Percentiles rank a stretch among this genome's conserved stretches.
Conservation (phyloP, 2,113 vertebrate species). For the Fulica atra region DNA sequence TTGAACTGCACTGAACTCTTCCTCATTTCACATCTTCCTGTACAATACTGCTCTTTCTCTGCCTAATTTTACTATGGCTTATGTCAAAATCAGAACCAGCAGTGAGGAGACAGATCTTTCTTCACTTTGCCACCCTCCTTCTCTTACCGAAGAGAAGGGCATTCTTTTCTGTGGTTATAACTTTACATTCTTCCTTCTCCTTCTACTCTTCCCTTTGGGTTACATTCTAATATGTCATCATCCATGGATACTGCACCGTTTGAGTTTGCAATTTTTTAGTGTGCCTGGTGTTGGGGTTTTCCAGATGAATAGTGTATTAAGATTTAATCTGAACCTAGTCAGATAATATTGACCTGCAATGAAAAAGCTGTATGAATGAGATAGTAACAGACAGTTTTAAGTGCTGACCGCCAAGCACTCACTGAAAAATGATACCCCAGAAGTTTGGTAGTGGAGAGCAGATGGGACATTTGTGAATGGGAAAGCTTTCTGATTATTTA, state of each 20-base stretch:
- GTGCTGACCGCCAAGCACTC: constrained; percentile 40
- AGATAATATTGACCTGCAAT: constrained; percentile 57
- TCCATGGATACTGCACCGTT: constrained; percentile 15
- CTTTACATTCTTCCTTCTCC: not conserved
- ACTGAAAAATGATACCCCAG: constrained; percentile 52
- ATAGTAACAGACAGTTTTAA: constrained; percentile 43
- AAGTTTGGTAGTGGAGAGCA: constrained; percentile 39
- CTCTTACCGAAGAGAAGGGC: not conserved
- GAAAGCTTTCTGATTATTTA: constrained; percentile 18
- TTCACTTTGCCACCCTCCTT: not conserved
- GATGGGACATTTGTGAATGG: constrained; percentile 28
- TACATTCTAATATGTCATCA: not conserved
- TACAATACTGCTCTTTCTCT: constrained; percentile 21
- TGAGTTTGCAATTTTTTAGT: constrained; percentile 37
- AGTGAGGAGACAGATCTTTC: not conserved
- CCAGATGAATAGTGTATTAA: constrained; percentile 31
- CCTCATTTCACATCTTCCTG: not conserved
- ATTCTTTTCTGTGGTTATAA: not conserved
- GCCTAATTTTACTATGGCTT: constrained; percentile 8
- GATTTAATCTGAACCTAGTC: constrained; percentile 58
- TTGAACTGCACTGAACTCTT: constrained; percentile 24
- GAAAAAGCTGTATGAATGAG: constrained; percentile 59
- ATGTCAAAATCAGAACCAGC: constrained; percentile 13
- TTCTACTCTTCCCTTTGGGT: not conserved
- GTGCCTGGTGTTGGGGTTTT: constrained; percentile 42